Conservation (phyloP, 2,113 vertebrate genomes). For the Cardinalis cardinalis region DNA sequence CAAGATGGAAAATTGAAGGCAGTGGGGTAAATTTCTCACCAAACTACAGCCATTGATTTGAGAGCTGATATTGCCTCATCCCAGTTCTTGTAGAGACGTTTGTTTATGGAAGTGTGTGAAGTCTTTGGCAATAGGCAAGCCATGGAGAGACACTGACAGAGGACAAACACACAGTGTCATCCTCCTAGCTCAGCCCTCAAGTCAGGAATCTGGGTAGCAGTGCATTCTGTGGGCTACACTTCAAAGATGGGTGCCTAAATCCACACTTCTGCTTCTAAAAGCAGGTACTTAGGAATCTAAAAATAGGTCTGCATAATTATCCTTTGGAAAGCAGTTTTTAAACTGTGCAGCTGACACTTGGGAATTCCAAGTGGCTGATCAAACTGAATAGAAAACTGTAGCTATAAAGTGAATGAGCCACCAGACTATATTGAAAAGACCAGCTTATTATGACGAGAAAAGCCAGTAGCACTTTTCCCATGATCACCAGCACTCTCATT, state of each 20-base stretch:
- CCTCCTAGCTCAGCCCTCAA: neutral
- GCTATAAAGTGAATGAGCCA: slow-evolving; percentile 49
- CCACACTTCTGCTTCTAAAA: slow-evolving; percentile 37
- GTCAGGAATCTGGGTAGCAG: neutral
- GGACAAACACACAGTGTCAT: neutral
- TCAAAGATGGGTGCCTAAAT: slow-evolving; percentile 13
- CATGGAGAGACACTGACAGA: neutral
- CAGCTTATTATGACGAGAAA: slow-evolving; percentile 49
- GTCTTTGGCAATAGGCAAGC: neutral
- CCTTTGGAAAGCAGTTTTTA: slow-evolving; percentile 53
- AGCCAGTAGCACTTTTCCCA: slow-evolving; percentile 45
- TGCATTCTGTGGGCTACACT: neutral
- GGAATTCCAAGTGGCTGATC: slow-evolving; percentile 65
- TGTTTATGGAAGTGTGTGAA: neutral
- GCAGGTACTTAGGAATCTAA: slow-evolving; percentile 48
- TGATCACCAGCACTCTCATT: slow-evolving; percentile 30
- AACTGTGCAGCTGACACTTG: slow-evolving; percentile 56
- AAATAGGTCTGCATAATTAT: slow-evolving; percentile 56
- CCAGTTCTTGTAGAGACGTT: neutral
- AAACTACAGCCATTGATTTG: neutral
- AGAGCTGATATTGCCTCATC: neutral
- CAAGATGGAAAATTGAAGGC: neutral
- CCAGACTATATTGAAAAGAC: slow-evolving; percentile 51
- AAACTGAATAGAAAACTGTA: slow-evolving; percentile 64
- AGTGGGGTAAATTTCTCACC: neutral